Percentiles rank a stretch among this genome's conserved stretches.
These are phyloP conservation scores for Hydrolagus affinis DNA, from an alignment of 2,113 vertebrate species.

Conservation along the genomic window DNA sequence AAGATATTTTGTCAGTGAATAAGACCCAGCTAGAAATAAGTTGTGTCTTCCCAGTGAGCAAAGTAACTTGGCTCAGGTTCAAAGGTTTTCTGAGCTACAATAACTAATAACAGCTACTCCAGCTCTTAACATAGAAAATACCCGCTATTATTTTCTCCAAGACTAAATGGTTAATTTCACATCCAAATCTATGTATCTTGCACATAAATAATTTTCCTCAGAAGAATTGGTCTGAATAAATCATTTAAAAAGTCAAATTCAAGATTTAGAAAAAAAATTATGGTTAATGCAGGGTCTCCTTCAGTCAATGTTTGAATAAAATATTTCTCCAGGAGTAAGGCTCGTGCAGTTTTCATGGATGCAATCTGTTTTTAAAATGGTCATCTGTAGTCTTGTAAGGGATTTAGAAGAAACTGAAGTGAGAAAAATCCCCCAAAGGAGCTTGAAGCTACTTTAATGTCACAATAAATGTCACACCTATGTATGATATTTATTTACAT, in stretches of 20 bases:
- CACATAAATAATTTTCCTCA: not conserved
- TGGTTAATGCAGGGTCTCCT: not conserved
- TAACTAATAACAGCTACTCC: not conserved
- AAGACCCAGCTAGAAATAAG: not conserved
- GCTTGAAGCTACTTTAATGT: not conserved
- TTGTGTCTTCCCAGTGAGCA: not conserved
- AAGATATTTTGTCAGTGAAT: not conserved
- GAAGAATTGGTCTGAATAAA: not conserved
- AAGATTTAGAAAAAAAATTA: not conserved
- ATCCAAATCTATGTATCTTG: not conserved
- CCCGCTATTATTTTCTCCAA: not conserved
- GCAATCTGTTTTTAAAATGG: not conserved
- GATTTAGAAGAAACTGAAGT: not conserved
- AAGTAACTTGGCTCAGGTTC: not conserved
- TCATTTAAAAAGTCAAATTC: not conserved
- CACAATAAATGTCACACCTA: not conserved
- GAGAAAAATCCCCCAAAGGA: not conserved
- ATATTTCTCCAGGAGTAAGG: not conserved
- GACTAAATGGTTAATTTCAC: not conserved
- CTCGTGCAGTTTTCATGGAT: not conserved
- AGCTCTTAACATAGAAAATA: not conserved
- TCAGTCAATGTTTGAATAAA: not conserved
- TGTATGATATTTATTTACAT: not conserved
- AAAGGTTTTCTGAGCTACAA: not conserved
- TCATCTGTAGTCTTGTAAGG: not conserved